Evolutionary conservation across 1,140 invertebrate species (phyloP).

Genomic region (Trypoxylus dichotomus): DNA sequence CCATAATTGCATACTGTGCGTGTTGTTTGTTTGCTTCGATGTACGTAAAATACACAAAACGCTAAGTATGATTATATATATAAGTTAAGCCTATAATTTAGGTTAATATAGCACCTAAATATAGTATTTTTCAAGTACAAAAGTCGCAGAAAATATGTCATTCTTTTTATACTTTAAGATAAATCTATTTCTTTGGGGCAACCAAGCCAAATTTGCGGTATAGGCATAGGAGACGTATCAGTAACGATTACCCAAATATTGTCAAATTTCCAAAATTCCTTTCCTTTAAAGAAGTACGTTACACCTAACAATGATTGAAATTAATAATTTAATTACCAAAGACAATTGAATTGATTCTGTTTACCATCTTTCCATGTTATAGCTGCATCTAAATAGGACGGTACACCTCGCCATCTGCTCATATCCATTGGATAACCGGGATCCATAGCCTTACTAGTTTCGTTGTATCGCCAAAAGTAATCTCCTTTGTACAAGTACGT

Average conservation of each 20-base stretch:
- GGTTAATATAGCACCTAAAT: too few relatives aligned
- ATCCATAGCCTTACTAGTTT: constrained; percentile 61
- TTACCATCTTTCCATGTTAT: constrained; percentile 65
- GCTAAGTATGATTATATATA: too few relatives aligned
- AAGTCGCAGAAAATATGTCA: too few relatives aligned
- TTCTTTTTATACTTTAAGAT: not conserved
- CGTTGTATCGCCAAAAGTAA: constrained; percentile 71
- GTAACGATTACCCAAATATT: constrained; percentile 57
- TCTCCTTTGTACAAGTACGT: constrained; percentile 64
- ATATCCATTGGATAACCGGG: constrained; percentile 68
- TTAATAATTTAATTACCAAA: not conserved
- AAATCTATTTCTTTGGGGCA: constrained; percentile 52
- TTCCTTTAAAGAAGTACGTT: constrained; percentile 68
- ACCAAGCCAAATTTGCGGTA: constrained; percentile 62
- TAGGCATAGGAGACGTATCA: constrained; percentile 56
- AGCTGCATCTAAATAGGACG: constrained; percentile 64
- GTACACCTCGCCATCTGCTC: constrained; percentile 68
- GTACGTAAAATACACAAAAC: too few relatives aligned
- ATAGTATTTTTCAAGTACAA: too few relatives aligned
- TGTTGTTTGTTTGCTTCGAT: too few relatives aligned
- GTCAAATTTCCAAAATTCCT: constrained; percentile 67
- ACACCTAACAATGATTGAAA: constrained; percentile 48
- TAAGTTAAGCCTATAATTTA: too few relatives aligned
- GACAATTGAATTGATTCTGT: not conserved
- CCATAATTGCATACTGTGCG: too few relatives aligned